phyloP scores from a whole-genome alignment of 2,888 invertebrate genomes.

The Thereva unica region DNA sequence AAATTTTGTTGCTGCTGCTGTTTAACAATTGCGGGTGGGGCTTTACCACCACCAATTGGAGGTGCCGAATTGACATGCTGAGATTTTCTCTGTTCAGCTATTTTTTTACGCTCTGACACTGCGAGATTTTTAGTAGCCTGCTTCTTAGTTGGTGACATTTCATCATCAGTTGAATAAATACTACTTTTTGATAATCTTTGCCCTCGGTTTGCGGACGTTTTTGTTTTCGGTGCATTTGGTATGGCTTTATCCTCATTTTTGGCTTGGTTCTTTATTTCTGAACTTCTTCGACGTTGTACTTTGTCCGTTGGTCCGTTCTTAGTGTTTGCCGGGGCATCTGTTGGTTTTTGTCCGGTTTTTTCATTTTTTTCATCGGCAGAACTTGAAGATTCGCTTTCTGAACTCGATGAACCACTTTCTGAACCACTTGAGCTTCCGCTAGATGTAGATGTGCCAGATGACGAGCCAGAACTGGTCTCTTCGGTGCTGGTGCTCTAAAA shows the following conservation, averaged over 20 bases:
- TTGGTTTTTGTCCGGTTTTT: conserved; percentile 46
- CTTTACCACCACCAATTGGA: conserved; percentile 57
- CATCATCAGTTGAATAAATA: conserved; percentile 68
- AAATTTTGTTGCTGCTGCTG: conserved; percentile 51
- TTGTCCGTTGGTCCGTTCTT: conserved; percentile 29
- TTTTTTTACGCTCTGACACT: conserved; percentile 51
- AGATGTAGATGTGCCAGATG: conserved; percentile 68
- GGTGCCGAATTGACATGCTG: conserved; percentile 44
- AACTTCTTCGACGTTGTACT: conserved; percentile 45
- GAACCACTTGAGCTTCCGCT: conserved; percentile 73
- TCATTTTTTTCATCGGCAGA: conserved; percentile 56
- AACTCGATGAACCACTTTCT: conserved; percentile 70
- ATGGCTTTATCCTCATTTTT: conserved; percentile 47
- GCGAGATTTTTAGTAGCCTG: conserved; percentile 43
- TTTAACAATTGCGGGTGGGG: conserved; percentile 50
- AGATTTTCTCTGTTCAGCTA: conserved; percentile 56
- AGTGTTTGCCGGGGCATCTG: conserved; percentile 46
- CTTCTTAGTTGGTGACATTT: conserved; percentile 55
- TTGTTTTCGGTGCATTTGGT: conserved; percentile 27
- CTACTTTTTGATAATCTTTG: conserved; percentile 58
- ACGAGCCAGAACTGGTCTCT: conserved; percentile 68
- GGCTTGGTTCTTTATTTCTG: conserved; percentile 49
- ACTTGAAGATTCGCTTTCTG: conserved; percentile 72
- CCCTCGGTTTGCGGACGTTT: conserved; percentile 55
- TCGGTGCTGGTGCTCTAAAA: conserved; percentile 61